Evolutionary conservation across 92 coral and sea anemone genomes (phyloP).

Genomic region (Chrysogorgia sp.): DNA sequence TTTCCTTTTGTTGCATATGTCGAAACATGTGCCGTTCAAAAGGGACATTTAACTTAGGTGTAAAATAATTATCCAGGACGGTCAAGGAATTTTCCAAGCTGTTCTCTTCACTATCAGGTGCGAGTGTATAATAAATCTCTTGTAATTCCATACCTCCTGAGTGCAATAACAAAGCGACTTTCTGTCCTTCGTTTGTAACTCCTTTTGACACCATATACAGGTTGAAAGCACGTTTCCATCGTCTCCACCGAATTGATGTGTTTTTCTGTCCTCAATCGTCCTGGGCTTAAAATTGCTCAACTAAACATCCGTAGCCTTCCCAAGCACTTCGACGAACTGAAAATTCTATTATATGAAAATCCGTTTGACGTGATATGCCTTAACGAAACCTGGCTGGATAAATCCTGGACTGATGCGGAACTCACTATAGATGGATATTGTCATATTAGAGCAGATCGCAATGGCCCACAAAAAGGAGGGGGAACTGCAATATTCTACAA

Average conservation of each 20-base stretch:
- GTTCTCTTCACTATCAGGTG: slow-evolving; percentile 48
- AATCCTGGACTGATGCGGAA: too few relatives aligned
- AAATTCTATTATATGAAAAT: too few relatives aligned
- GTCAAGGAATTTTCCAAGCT: slow-evolving; percentile 45
- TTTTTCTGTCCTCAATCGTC: too few relatives aligned
- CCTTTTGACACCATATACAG: slow-evolving; percentile 63
- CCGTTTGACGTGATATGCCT: too few relatives aligned
- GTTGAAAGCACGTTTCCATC: slow-evolving; percentile 67
- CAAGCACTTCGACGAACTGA: too few relatives aligned
- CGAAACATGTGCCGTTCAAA: slow-evolving; percentile 61
- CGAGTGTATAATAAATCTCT: slow-evolving; percentile 50
- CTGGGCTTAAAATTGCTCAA: too few relatives aligned
- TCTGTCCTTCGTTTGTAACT: slow-evolving; percentile 58
- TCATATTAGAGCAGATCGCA: too few relatives aligned
- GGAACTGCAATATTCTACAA: too few relatives aligned
- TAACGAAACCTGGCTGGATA: too few relatives aligned
- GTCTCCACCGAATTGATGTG: slow-evolving; percentile 52
- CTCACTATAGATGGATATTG: too few relatives aligned
- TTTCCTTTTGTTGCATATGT: slow-evolving; percentile 50
- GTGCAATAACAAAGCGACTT: slow-evolving; percentile 53
- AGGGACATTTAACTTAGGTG: slow-evolving; percentile 57
- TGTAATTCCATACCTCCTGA: slow-evolving; percentile 59
- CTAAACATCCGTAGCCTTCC: too few relatives aligned
- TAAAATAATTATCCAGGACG: slow-evolving; percentile 58
- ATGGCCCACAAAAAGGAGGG: too few relatives aligned